A percentile compares a stretch with the other conserved stretches of the same genome.
These are phyloP conservation scores for Lathamus discolor DNA, from an alignment of 2,113 vertebrate genomes.

Conservation along the genomic window DNA sequence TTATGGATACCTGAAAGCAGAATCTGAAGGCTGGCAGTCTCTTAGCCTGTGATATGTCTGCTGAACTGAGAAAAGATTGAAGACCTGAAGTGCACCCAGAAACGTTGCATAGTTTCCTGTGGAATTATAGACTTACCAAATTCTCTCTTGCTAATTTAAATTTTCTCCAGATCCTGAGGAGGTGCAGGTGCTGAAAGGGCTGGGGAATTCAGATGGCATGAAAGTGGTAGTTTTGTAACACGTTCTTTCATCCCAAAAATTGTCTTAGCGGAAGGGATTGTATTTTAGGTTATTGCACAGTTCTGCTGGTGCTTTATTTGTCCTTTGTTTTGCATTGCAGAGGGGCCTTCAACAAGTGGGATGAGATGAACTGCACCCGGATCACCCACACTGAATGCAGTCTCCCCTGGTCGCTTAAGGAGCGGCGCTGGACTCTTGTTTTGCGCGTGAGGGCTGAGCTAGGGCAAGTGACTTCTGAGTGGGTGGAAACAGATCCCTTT, in stretches of 20 bases:
- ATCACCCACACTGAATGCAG: neutral
- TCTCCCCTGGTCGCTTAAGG: neutral
- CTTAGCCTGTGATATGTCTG: neutral
- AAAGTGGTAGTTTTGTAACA: neutral
- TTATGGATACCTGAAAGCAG: neutral
- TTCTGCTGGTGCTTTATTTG: neutral
- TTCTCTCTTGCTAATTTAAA: neutral
- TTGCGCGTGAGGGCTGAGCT: conserved; percentile 61
- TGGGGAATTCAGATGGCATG: neutral
- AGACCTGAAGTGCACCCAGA: neutral
- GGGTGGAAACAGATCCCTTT: conserved; percentile 15
- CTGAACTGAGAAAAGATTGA: neutral
- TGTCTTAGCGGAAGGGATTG: neutral
- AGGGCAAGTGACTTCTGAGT: conserved; percentile 38
- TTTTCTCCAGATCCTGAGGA: neutral
- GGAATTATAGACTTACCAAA: neutral
- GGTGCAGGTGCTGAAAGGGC: neutral
- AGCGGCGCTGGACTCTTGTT: neutral
- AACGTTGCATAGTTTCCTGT: neutral
- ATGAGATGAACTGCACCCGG: neutral
- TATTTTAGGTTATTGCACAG: neutral
- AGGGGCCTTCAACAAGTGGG: neutral
- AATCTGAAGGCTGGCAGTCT: neutral
- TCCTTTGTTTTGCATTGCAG: neutral
- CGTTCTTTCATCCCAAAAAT: fast-evolving